Percentiles rank a stretch among this genome's conserved stretches.
Conservation (phyloP, 2,888 invertebrate species). For the Adela reaumurella region DNA sequence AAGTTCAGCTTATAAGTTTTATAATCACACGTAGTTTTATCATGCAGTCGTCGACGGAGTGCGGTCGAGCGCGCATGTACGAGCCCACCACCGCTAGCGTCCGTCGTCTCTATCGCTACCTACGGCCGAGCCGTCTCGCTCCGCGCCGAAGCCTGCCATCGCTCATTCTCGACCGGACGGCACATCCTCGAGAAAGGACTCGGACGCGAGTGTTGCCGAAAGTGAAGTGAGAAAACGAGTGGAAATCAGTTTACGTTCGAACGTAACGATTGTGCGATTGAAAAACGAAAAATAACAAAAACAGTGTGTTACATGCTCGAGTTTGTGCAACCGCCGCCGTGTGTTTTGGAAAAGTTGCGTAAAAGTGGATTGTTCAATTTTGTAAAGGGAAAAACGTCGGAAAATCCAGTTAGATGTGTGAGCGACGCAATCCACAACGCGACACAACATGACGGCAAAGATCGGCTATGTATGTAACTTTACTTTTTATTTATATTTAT, state of each 20-base stretch:
- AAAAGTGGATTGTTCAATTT: conserved; percentile 50
- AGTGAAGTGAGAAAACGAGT: neutral
- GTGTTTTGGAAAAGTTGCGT: conserved; percentile 36
- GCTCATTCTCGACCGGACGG: too few species aligned
- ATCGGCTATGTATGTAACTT: conserved; percentile 51
- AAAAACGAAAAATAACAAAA: too few species aligned
- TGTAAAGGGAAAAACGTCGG: conserved; percentile 41
- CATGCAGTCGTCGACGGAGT: conserved; percentile 49
- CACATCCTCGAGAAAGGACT: too few species aligned
- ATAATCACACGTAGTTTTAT: conserved; percentile 55
- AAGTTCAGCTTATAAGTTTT: conserved; percentile 56
- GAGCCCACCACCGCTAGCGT: too few species aligned
- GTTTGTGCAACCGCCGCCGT: neutral
- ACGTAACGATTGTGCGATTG: too few species aligned
- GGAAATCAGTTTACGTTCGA: too few species aligned
- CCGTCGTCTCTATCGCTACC: too few species aligned
- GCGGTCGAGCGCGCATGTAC: conserved; percentile 48
- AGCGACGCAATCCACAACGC: conserved; percentile 54
- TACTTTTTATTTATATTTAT: conserved; percentile 6
- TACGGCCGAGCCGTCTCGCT: too few species aligned
- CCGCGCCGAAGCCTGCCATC: too few species aligned
- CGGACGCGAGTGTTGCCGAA: neutral
- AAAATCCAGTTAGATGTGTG: conserved; percentile 54
- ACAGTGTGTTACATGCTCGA: too few species aligned
- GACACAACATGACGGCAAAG: conserved; percentile 59